Conservation (phyloP, 2,888 invertebrate species). For the Apoderus coryli region DNA sequence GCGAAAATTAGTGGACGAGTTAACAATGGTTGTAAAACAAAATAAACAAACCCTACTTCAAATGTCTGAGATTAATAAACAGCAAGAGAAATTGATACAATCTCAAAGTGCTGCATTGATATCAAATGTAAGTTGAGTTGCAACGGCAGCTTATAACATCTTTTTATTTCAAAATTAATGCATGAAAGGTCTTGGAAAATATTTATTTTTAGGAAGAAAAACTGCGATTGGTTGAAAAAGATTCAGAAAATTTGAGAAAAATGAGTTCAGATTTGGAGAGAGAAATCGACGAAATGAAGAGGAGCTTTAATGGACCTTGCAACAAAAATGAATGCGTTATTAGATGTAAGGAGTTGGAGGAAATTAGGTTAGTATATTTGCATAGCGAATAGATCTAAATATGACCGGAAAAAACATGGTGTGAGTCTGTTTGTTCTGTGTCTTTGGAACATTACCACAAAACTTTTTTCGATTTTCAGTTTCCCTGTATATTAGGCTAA, state of each 20-base stretch:
- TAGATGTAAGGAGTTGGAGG: conserved; percentile 16
- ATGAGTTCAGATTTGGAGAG: conserved; percentile 15
- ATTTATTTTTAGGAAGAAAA: conserved; percentile 17
- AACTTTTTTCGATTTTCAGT: no score
- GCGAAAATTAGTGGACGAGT: conserved; percentile 19
- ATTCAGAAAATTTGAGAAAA: conserved; percentile 17
- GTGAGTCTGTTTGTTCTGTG: no score
- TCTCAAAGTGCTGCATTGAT: conserved; percentile 18
- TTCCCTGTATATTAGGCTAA: no score
- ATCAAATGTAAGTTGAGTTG: conserved; percentile 20
- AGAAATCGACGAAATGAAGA: conserved; percentile 17
- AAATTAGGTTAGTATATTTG: conserved; percentile 18
- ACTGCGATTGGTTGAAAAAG: conserved; percentile 16
- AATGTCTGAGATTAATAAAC: conserved; percentile 20
- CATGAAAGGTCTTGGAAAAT: no score
- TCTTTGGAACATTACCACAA: no score
- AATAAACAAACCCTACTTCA: conserved; percentile 21
- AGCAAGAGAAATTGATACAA: conserved; percentile 19
- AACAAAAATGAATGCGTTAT: conserved; percentile 15
- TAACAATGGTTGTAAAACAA: conserved; percentile 19
- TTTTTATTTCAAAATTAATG: no score
- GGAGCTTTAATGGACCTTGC: conserved; percentile 16
- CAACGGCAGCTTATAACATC: no score
- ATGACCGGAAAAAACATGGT: no score
- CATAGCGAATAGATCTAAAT: no score